A percentile compares a stretch with the other conserved stretches of the same genome.
Conservation (phyloP, 1,140 invertebrate species). For the Drosophila santomea region DNA sequence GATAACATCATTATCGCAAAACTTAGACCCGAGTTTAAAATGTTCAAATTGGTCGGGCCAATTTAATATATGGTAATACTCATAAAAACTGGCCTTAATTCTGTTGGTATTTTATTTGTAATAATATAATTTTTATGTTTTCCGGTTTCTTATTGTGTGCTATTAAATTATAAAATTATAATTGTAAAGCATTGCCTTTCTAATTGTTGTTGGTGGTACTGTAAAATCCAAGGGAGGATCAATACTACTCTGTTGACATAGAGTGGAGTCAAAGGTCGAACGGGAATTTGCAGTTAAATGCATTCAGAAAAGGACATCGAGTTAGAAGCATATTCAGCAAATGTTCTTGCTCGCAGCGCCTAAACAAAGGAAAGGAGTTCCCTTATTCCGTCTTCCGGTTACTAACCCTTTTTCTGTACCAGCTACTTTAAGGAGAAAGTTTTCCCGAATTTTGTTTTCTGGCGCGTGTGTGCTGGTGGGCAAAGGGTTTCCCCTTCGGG, state of each 20-base stretch:
- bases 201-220: background rate
- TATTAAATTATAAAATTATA: too few relatives aligned
- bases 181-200: background rate
- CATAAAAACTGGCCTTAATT: too few relatives aligned
- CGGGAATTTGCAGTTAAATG: slow-evolving; percentile 34
- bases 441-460: slow-evolving; percentile 53
- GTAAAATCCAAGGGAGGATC: background rate
- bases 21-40: background rate
- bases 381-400: slow-evolving; percentile 29
- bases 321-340: slow-evolving; percentile 20
- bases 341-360: slow-evolving; percentile 18
- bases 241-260: too few relatives aligned
- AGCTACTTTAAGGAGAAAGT: slow-evolving; percentile 31
- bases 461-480: slow-evolving; percentile 18
- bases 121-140: too few relatives aligned
- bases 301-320: slow-evolving; percentile 27
- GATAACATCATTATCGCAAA: background rate
- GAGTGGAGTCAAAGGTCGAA: background rate
- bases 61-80: background rate
- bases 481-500: slow-evolving; percentile 34
- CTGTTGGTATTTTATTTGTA: too few relatives aligned
- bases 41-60: background rate
- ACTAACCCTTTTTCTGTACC: slow-evolving; percentile 37
- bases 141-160: too few relatives aligned
- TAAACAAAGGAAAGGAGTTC: slow-evolving; percentile 39